These are phyloP conservation scores for Strigamia maritima DNA, from an alignment of 2,888 invertebrate species.

Conservation along the genomic window DNA sequence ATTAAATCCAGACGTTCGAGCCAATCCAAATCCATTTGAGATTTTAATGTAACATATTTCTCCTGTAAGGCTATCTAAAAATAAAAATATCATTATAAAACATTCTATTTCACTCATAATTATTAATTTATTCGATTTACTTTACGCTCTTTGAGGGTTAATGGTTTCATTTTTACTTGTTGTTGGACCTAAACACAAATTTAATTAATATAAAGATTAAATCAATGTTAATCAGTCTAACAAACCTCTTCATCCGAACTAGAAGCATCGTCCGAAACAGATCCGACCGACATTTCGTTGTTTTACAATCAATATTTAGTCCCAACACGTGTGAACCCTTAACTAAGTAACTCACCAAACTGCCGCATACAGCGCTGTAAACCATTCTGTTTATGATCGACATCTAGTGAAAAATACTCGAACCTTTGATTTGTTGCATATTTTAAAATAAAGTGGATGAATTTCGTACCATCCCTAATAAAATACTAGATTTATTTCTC, in stretches of 20 bases:
- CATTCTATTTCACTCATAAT: background rate
- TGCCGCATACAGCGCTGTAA: too few relatives aligned
- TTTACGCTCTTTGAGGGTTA: background rate
- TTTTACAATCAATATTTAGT: too few relatives aligned
- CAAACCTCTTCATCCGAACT: conserved; percentile 9
- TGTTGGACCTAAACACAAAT: background rate
- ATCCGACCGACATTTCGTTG: background rate
- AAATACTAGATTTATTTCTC: too few relatives aligned
- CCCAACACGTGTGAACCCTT: too few relatives aligned
- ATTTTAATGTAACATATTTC: conserved; percentile 68
- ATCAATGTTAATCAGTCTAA: background rate
- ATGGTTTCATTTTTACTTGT: background rate
- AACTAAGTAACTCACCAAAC: too few relatives aligned
- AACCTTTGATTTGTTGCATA: too few relatives aligned
- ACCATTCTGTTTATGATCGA: too few relatives aligned
- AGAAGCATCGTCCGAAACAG: background rate
- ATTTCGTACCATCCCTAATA: too few relatives aligned
- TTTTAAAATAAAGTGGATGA: too few relatives aligned
- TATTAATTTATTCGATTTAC: background rate
- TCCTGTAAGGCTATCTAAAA: conserved; percentile 60
- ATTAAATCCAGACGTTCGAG: conserved; percentile 77
- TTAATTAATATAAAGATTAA: background rate
- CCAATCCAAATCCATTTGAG: conserved; percentile 79
- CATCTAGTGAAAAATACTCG: too few relatives aligned
- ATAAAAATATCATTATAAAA: conserved; percentile 48